Evolutionary conservation across 1,140 invertebrate genomes (phyloP), one percentile per base, ranked within the genome.

Genomic region (Drosophila sp.): DNA sequence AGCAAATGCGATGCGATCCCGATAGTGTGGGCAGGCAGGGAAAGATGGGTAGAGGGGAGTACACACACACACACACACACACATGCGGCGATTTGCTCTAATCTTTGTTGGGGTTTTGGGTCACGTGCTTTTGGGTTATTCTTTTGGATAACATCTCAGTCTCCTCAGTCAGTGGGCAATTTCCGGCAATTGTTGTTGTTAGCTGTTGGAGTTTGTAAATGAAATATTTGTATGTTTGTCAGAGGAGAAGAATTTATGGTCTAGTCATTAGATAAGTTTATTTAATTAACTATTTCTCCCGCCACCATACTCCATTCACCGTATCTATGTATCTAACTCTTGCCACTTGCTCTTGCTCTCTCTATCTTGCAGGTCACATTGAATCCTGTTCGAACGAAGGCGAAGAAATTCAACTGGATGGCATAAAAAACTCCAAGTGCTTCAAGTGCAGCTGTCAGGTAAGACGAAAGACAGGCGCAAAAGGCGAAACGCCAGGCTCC

Each of bases 391-490:
- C 86, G 55, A 90, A 91, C 30, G 90, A 91, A 65, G 90, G 90
- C 11, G 90, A 91, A 72, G 90, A 90, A 66, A 74, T 91, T 40
- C 76, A 61, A 63, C 70, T 82, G 47, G 57, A 66, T 11, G 66
- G 70, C 29, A 73, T 80, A 68, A 66, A 70, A 58, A 87, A 85
- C 56, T 85, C 90, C 72, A 90, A 91, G 50, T 91, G 90, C 75
- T 91, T 78, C 60, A 91, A 91, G 32, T 91, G 90, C 64, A 79
- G 71, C 17, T 91, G 90, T 40, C 78, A 90, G 90, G 90, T 91
- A 62, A 89, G 90, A 68, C 3, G 6, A 8, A 23, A 5, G 0
- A 5, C 17, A 32, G 11, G 25, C 8, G 27, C 40, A 58, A 23
- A 23, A 17, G 17, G 17, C 17, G 17, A 54, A n/a, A n/a, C 17